Conservation (phyloP, 2,888 invertebrate species). For the Lamellibrachia columna region DNA sequence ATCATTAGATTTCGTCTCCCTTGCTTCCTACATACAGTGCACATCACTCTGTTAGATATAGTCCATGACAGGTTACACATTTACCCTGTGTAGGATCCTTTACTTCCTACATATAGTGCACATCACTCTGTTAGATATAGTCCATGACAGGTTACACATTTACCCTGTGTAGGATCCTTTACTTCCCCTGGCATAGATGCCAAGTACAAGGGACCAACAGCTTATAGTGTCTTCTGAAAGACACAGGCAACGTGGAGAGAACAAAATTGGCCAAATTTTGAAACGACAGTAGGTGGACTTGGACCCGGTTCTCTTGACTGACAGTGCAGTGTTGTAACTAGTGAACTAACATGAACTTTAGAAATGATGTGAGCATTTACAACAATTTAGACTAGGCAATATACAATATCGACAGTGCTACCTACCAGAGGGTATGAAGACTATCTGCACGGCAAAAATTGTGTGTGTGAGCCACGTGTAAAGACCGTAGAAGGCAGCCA, state of each 20-base stretch:
- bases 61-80: no score
- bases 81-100: no score
- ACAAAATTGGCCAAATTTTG: no score
- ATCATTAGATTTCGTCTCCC: not conserved
- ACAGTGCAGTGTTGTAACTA: no score
- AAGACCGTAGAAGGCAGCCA: slow-evolving; percentile 95
- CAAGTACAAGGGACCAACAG: no score
- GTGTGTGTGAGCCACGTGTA: slow-evolving; percentile 99
- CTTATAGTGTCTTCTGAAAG: no score
- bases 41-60: not conserved
- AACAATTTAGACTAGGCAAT: not conserved
- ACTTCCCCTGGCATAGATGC: no score
- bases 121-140: not conserved
- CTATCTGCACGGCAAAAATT: slow-evolving; percentile 90
- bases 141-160: no score
- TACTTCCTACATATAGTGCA: not conserved
- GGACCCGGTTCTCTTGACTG: no score
- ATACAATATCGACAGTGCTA: not conserved
- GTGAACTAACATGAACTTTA: no score
- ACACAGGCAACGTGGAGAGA: no score
- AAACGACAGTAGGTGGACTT: not conserved
- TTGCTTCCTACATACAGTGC: not conserved
- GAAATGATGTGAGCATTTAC: not conserved
- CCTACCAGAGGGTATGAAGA: slow-evolving; percentile 90
- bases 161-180: no score